Base-by-base conservation (phyloP, 2,797 vertebrate species). In the Coracias cyanogaster region DNA sequence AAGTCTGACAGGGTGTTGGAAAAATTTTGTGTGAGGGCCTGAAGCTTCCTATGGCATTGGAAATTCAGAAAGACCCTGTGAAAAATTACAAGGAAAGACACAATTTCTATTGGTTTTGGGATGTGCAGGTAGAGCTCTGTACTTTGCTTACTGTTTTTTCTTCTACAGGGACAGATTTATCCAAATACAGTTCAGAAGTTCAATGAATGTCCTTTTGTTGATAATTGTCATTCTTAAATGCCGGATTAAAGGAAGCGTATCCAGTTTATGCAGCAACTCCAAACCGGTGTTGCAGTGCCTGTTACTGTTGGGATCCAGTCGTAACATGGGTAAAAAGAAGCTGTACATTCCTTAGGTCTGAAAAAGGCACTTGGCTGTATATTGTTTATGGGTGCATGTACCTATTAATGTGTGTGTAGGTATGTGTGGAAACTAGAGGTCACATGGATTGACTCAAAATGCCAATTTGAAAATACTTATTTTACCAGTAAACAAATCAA, bases 401-500 rank as follows among this genome's bases (percentile, higher is more conserved):
- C 52, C 54, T 76, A 2, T 52, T 49, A 18, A 9, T 61, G 11
- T n/a, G 15, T 39, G 26, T 37, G 43, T 8, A 17, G 15, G 26
- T 25, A 4, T 33, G 46, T 3, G 2, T 64, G 61, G 41, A 58
- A 78, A 58, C 26, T 13, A 54, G 25, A 78, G n/a, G 39, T 76
- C 83, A 45, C 7, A 0, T 28, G 43, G 54, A 16, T 62, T 82
- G 77, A 17, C 54, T 92, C 55, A 72, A 79, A 90, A 78, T 84
- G 29, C 58, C 80, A 79, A 12, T 79, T 79, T 55, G 25, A 76
- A 90, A 83, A 67, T 60, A 60, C 5, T 91, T 85, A 39, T 82
- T 94, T 89, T 89, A 17, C 49, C 54, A 58, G 72, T 82, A 92
- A 89, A 90, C 77, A 77, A 69, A 90, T 95, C 92, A 60, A 84